Percentiles rank a stretch among this genome's conserved stretches.
Conservation (phyloP, 2,888 invertebrate species). For the Sepioteuthis lessoniana region DNA sequence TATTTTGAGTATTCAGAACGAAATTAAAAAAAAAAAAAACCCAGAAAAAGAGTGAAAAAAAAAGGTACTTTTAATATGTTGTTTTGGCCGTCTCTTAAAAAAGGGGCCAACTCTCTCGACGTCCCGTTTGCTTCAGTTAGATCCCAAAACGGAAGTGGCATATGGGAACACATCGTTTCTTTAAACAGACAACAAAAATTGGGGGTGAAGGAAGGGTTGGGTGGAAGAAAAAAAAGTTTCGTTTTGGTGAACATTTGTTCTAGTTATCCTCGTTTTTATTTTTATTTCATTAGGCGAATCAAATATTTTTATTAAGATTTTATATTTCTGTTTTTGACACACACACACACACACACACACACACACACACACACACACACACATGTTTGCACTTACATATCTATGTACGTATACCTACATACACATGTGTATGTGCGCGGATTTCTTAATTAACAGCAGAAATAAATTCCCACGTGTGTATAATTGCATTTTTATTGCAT, state of each 20-base stretch:
- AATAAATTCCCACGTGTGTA: too few relatives aligned
- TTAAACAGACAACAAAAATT: not conserved
- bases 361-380: not conserved
- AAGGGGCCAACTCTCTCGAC: not conserved
- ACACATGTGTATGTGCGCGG: too few relatives aligned
- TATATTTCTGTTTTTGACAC: too few relatives aligned
- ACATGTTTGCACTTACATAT: not conserved
- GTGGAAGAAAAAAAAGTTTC: not conserved
- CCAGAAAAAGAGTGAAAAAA: not conserved
- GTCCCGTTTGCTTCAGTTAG: not conserved
- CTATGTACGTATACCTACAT: not conserved
- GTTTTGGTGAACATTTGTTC: not conserved
- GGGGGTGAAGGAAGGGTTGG: not conserved
- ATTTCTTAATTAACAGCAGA: too few relatives aligned
- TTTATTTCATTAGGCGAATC: not conserved
- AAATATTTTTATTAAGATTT: too few relatives aligned
- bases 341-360: too few relatives aligned
- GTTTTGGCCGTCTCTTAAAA: not conserved
- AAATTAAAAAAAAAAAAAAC: not conserved
- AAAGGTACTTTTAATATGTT: not conserved
- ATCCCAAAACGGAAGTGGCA: not conserved
- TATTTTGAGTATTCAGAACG: not conserved
- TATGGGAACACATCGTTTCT: not conserved
- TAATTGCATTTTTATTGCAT: too few relatives aligned
- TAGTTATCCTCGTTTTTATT: not conserved